Conservation (phyloP, 2,888 invertebrate species). For the Electrophaes corylata region DNA sequence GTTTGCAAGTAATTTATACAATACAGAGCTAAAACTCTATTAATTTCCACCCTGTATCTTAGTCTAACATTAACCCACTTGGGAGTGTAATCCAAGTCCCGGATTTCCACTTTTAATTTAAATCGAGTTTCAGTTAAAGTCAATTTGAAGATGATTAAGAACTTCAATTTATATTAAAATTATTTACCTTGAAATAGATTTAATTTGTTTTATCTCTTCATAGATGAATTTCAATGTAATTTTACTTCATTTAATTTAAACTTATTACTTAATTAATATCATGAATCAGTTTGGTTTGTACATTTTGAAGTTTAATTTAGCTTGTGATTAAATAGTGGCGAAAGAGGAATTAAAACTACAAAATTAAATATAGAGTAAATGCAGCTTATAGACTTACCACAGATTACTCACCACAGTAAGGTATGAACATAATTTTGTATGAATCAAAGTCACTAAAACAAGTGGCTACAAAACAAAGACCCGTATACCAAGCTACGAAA, state of each 20-base stretch:
- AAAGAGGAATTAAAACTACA: neutral
- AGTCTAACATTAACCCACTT: conserved; percentile 28
- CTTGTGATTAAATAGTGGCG: neutral
- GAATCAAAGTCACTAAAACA: too few species aligned
- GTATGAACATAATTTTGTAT: too few species aligned
- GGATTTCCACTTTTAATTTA: conserved; percentile 41
- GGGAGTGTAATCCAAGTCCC: conserved; percentile 27
- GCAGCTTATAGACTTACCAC: too few species aligned
- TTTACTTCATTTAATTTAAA: neutral
- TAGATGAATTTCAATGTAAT: conserved; percentile 1
- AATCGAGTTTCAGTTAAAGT: conserved; percentile 40
- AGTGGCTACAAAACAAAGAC: too few species aligned
- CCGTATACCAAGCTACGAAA: too few species aligned
- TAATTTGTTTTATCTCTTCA: conserved; percentile 11
- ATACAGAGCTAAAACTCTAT: too few species aligned
- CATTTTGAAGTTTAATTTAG: neutral
- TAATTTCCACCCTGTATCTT: conserved; percentile 12
- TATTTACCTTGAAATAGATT: conserved; percentile 29
- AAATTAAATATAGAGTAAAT: neutral
- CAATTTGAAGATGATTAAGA: conserved; percentile 38
- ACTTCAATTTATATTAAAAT: conserved; percentile 33
- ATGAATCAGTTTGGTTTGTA: neutral
- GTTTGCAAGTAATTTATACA: too few species aligned
- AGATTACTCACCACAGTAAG: too few species aligned
- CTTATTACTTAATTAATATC: neutral